Base-by-base conservation (phyloP, 2,113 vertebrate genomes). In the Campylomormyrus numenius region DNA sequence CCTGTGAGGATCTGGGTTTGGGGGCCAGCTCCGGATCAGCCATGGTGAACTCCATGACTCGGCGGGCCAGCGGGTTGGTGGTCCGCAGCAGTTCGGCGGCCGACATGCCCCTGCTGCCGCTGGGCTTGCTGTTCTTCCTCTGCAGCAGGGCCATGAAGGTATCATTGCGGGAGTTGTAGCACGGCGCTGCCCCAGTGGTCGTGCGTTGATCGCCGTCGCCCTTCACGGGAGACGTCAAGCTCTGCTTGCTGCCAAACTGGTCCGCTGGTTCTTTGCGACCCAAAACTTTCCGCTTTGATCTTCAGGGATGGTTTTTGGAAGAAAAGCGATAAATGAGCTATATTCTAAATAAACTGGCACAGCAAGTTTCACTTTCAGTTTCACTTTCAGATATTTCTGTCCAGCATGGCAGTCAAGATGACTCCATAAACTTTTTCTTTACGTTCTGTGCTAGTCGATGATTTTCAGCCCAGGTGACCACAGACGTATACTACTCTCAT, bases 121-220 rank as follows among this genome's bases (percentile, higher is more conserved):
- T 93, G 50, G 95, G 90, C 94, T 97, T 97, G 92, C 96, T 97
- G 87, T 96, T 94, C 87, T 97, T 97, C 93, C 96, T 97, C 92
- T 97, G 97, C 24, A 97, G 96, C 90, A 98, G 94, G 88, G 97
- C 97, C 94, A 97, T 98, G 92, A 98, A 98, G 93, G 96, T 97
- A 92, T 98, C 96, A 0, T 97, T 97, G 93, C 96, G 96, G 93
- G 95, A 95, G 89, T 94, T 95, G 52, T 94, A 92, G 90, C 95
- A 95, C 42, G 91, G 94, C 0, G 91, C 90, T 83, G 86, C n/a
- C 19, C 91, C 88, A 0, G 94, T 92, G 21, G 93, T 94, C 70
- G 95, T 94, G 56, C 86, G 87, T 10, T 85, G 49, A 31, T 93
- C 91, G n/a, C 86, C 5, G 45, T 46, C 92, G 48, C 89, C 94